Evolutionary conservation across 2,888 invertebrate species (phyloP), one percentile per base, ranked within the genome.

Genomic region (Tupiocoris notatus): DNA sequence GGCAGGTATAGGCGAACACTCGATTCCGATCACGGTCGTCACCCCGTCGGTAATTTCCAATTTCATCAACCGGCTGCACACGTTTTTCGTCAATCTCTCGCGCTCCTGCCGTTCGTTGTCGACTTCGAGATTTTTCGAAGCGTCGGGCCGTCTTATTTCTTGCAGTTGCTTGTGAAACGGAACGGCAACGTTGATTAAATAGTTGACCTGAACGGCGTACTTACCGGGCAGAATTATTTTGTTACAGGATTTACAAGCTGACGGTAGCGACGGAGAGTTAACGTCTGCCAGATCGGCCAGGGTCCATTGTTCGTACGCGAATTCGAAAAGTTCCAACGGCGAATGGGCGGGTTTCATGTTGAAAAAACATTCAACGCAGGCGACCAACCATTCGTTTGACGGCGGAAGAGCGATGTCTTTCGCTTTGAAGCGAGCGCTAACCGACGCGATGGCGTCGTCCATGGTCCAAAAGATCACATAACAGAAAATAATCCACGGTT

Each of bases 11-110:
- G 79, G 79, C 62, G 80, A 68, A 65, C 82, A 81, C 74, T 82
- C 82, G 80, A 81, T 81, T 9, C 79, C 82, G 62, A 76, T 73
- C 21, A 82, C 21, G 24, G 79, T 79, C 22, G 78, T 79, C 16
- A 80, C 78, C 18, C 82, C 82, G 78, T 82, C 82, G 1, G 81
- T 81, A 7, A 81, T 79, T 71, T 80, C 80, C 76, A 82, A 78
- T 78, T 81, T 81, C 22, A 81, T 76, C 24, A 24, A 57, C 17
- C 73, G 56, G 1, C 54, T 21, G 24, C 2, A 12, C 76, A 79
- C 79, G 39, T 80, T 77, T 58, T 73, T 77, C 6, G 68, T 63
- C 79, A 78, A 70, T 80, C 16, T 22, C n/a, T 77, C 71, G 23
- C 22, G 61, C 21, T 73, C 63, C 62, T 73, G 39, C 70, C 18